Base-by-base conservation (phyloP, 2,888 invertebrate species). In the Macrophya alboannulata region DNA sequence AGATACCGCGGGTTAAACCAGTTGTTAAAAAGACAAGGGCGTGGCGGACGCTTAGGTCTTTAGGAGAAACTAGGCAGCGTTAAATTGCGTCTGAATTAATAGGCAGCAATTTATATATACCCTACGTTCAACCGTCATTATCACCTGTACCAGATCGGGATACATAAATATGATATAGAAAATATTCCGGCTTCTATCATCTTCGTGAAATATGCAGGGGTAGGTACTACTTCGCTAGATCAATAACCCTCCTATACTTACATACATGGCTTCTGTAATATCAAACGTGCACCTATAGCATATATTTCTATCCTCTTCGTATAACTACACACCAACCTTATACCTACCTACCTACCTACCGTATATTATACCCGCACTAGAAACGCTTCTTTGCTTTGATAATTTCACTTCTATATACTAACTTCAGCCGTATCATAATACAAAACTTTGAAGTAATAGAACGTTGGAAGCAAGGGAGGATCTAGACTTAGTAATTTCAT, bases 221-320 rank as follows among this genome's bases (percentile, higher is more conserved):
- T 79, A 55, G 21, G 4, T 37, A 37, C 25, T 65, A 40, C 81
- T 40, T 62, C 62, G 15, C 43, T 15, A 81, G 59, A 81, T 81
- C 81, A 62, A 81, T 81, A 81, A 74, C 45, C 45, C 21, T 31
- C 21, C 74, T 71, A 71, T 71, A 25, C 68, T 15, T 68, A 55
- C 48, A 77, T 68, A 55, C 48, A 77, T 31, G 77, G 77, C 77
- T 77, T 77, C 77, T 55, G 77, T 77, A 37, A 77, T 77, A 55
- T 77, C 77, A 37, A 77, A 77, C 51, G 55, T 37, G 15, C 51
- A 51, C 55, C 15, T 55, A n/a, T n/a, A 51, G 51, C 37, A 74
- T 77, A 51, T 17, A 77, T 55, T 55, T 51, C 31, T 77, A 25
- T 51, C 37, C 55, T 55, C 9, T 77, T 37, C 31, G 17, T 48